phyloP scores from a whole-genome alignment of 2,888 invertebrate species.

The Cactoblastis cactorum region DNA sequence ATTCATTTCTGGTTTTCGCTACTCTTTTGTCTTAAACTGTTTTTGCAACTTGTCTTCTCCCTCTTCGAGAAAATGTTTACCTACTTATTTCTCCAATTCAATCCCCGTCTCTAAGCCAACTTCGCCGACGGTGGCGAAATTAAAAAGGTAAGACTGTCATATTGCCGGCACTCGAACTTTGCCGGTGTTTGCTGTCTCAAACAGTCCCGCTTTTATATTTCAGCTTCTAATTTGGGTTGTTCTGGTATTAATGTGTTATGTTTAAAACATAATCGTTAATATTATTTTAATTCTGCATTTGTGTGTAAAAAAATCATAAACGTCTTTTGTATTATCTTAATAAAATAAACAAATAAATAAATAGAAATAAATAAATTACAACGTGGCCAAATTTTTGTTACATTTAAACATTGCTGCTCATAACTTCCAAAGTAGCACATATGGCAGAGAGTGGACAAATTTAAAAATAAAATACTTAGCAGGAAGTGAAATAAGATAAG shows the following conservation, averaged over 20 bases:
- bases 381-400: no score
- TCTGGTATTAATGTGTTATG: background rate
- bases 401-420: no score
- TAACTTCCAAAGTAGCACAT: no score
- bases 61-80: conserved; percentile 43
- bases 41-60: conserved; percentile 63
- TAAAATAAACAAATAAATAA: no score
- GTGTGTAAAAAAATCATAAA: no score
- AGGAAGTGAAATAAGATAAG: no score
- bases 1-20: conserved; percentile 76
- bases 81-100: conserved; percentile 31
- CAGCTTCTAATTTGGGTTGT: background rate
- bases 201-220: background rate
- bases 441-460: no score
- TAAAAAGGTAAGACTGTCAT: conserved; percentile 13
- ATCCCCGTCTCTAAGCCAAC: conserved; percentile 19
- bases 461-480: no score
- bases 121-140: conserved; percentile 12
- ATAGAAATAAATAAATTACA: no score
- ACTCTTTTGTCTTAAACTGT: conserved; percentile 75
- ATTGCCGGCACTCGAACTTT: background rate
- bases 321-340: no score
- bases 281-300: no score
- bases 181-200: conserved; percentile 1
- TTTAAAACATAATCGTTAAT: no score